phyloP scores from a whole-genome alignment of 2,797 vertebrate genomes.

The Phoxinus dragarum region DNA sequence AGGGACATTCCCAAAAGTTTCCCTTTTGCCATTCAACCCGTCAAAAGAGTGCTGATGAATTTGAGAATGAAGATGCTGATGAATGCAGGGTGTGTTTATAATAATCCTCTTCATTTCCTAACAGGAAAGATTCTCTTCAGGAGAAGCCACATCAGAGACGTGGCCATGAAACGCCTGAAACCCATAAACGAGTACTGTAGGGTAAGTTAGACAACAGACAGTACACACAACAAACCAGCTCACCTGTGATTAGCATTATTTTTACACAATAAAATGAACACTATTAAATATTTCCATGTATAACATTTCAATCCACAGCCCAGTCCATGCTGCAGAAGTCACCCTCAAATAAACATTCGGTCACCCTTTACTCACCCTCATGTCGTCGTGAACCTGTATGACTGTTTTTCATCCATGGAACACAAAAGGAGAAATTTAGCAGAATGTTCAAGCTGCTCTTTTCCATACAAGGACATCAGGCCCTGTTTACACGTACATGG shows the following conservation, averaged over 20 bases:
- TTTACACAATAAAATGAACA: background rate
- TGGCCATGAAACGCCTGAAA: constrained; percentile 94
- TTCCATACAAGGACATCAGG: background rate
- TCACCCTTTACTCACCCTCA: background rate
- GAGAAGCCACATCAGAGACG: constrained; percentile 95
- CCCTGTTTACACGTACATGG: background rate
- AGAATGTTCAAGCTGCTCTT: background rate
- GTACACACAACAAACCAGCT: background rate
- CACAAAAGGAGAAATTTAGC: background rate
- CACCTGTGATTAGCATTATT: background rate
- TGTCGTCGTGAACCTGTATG: too few relatives aligned
- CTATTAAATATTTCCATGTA: background rate
- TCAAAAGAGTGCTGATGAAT: background rate
- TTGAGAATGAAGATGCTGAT: background rate
- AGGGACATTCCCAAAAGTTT: constrained; percentile 39
- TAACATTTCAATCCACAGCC: background rate
- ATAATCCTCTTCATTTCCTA: constrained; percentile 35
- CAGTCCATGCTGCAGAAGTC: background rate
- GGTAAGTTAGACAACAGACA: constrained; percentile 76
- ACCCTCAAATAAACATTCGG: background rate
- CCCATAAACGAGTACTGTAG: constrained; percentile 98
- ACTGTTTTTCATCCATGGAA: background rate
- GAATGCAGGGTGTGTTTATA: constrained; percentile 6
- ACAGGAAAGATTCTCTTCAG: constrained; percentile 97
- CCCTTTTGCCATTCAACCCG: background rate